Conservation (phyloP, 2,888 invertebrate genomes). For the Drosophila villosipedis region DNA sequence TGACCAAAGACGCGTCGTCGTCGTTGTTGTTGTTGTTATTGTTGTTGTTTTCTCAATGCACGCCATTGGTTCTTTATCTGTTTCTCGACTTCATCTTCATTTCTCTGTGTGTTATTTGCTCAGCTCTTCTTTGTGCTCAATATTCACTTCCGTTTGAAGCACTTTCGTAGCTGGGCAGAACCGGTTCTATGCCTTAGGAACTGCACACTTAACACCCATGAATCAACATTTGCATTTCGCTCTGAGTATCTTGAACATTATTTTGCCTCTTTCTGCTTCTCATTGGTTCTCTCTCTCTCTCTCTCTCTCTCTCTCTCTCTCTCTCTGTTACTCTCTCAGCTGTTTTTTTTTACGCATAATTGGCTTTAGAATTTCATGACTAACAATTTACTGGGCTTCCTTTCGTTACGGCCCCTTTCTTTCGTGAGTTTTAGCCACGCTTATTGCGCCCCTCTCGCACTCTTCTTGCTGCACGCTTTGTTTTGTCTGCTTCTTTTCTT, state of each 20-base stretch:
- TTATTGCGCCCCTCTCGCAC: constrained; percentile 1
- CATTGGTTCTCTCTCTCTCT: constrained; percentile 18
- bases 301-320: constrained; percentile 3
- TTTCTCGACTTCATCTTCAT: constrained; percentile 31
- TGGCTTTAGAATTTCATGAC: constrained; percentile 45
- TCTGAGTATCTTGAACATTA: constrained; percentile 19
- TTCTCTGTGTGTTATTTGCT: constrained; percentile 9
- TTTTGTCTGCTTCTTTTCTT: constrained; percentile 51
- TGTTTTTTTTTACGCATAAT: constrained; percentile 41
- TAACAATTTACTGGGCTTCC: constrained; percentile 46
- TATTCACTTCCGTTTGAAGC: constrained; percentile 69
- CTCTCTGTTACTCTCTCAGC: not conserved
- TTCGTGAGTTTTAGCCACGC: constrained; percentile 37
- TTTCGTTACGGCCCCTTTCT: constrained; percentile 64
- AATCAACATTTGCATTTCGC: constrained; percentile 49
- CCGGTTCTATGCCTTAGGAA: constrained; percentile 71
- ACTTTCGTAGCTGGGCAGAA: constrained; percentile 67
- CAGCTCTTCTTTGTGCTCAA: constrained; percentile 19
- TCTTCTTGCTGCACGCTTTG: constrained; percentile 41
- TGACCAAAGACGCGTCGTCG: constrained; percentile 49
- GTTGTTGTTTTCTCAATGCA: constrained; percentile 42
- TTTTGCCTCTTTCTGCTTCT: not conserved
- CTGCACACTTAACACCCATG: constrained; percentile 47
- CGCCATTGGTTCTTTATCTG: constrained; percentile 59
- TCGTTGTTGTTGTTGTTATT: constrained; percentile 24